Base-by-base conservation (phyloP, 2,113 vertebrate species). In the Setophaga kirtlandii region DNA sequence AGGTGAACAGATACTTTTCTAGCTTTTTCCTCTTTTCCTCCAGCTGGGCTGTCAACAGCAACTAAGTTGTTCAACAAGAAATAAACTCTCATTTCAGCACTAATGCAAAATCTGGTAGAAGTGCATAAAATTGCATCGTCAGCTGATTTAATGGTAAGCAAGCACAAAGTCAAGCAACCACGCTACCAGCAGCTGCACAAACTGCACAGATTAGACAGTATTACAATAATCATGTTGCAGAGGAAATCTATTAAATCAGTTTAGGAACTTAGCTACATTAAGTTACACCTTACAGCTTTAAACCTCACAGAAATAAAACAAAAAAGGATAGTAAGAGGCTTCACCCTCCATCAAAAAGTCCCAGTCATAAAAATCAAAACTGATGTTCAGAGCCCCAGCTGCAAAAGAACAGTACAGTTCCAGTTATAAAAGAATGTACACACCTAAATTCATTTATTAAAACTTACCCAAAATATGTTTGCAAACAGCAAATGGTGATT, bases 401-500 rank as follows among this genome's bases (percentile, higher is more conserved):
- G 22, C 24, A 91, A n/a, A 87, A 77, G 15, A 91, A 24, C 19
- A 53, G 42, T 16, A 78, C 11, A 64, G 27, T 46, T 87, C 11
- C 24, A 74, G 28, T 49, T 60, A 59, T 4, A 59, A 80, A 75
- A 94, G 33, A n/a, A 71, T 12, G 28, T 64, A 76, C 33, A 69
- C 4, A 15, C 21, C 49, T 69, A 74, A 95, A 15, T 78, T 49
- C 5, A 19, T 35, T 69, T 53, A 71, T 23, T 74, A 55, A 90
- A 96, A 97, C 97, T 98, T 98, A 99, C 99, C 99, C 69, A 99
- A 97, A 97, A 99, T 99, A 96, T 99, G 99, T 97, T 99, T 99
- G 98, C 99, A 99, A 97, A 99, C 98, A 82, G 99, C 99, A 97
- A 99, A 99, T 39, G 99, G 99, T 17, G 99, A 99, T 90, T 99